These are phyloP conservation scores for Bungarus multicinctus DNA, from an alignment of 2,113 vertebrate genomes.

Conservation along the genomic window DNA sequence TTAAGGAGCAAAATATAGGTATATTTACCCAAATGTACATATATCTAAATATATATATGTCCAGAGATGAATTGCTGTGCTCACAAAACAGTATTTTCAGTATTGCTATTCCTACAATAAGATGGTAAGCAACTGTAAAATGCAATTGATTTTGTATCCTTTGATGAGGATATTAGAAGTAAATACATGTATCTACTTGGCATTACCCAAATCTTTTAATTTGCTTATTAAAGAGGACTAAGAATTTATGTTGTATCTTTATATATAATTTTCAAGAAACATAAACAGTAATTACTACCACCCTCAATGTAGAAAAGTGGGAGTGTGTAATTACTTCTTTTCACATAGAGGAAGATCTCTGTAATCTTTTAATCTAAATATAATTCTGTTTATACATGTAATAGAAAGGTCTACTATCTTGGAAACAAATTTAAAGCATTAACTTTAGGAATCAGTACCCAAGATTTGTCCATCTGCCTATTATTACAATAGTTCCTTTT, in stretches of 20 bases:
- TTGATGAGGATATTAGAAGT: background rate
- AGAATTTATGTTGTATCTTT: conserved; percentile 48
- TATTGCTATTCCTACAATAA: background rate
- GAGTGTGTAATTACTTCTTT: conserved; percentile 55
- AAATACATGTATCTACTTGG: conserved; percentile 2
- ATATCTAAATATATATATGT: background rate
- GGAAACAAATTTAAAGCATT: background rate
- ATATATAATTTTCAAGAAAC: conserved; percentile 41
- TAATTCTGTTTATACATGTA: conserved; percentile 12
- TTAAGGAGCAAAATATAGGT: background rate
- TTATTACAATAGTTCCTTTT: conserved; percentile 13
- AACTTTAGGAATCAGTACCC: background rate
- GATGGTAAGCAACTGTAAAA: background rate
- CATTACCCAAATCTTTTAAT: conserved; percentile 8
- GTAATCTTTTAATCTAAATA: conserved; percentile 24
- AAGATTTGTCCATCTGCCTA: background rate
- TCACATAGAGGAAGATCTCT: conserved; percentile 11
- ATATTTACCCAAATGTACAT: background rate
- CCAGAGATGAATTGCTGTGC: background rate
- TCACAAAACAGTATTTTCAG: background rate
- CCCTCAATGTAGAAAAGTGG: conserved; percentile 22
- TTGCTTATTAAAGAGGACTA: conserved; percentile 9
- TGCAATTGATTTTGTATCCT: background rate
- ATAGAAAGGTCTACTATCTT: conserved; percentile 8
- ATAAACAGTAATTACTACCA: conserved; percentile 54